A percentile compares a stretch with the other conserved stretches of the same genome.
Conservation (phyloP, 2,113 vertebrate genomes). For the Nycticebus coucang region DNA sequence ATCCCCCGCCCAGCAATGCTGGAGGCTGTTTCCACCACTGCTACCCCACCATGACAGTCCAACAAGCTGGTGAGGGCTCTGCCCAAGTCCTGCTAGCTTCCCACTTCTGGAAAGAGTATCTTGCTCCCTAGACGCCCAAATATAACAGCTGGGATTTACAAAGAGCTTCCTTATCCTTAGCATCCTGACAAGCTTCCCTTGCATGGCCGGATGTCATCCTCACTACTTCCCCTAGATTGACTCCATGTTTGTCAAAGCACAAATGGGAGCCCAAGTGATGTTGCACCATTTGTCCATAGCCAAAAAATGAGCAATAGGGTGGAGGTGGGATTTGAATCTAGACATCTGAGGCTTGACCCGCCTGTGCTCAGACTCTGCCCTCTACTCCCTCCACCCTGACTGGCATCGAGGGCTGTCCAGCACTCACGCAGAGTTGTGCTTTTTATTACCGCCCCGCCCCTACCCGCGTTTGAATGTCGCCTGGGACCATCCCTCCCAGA, state of each 20-base stretch:
- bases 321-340: background rate
- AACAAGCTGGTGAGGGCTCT: background rate
- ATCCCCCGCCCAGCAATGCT: too few relatives aligned
- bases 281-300: fast-evolving
- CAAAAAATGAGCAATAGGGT: background rate
- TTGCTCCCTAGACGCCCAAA: fast-evolving
- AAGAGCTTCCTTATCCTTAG: background rate
- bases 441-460: too few relatives aligned
- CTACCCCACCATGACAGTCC: background rate
- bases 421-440: background rate
- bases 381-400: background rate
- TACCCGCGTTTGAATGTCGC: too few relatives aligned
- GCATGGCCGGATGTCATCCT: fast-evolving
- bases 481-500: background rate
- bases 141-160: background rate
- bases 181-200: background rate
- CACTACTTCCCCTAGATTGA: too few relatives aligned
- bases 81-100: background rate
- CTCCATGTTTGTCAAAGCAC: background rate
- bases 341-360: fast-evolving
- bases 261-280: background rate
- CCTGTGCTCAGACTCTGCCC: background rate
- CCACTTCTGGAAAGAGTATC: fast-evolving
- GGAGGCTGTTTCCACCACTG: background rate
- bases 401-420: too few relatives aligned